phyloP scores from a whole-genome alignment of 2,888 invertebrate species.

The Leptopilina myrica region DNA sequence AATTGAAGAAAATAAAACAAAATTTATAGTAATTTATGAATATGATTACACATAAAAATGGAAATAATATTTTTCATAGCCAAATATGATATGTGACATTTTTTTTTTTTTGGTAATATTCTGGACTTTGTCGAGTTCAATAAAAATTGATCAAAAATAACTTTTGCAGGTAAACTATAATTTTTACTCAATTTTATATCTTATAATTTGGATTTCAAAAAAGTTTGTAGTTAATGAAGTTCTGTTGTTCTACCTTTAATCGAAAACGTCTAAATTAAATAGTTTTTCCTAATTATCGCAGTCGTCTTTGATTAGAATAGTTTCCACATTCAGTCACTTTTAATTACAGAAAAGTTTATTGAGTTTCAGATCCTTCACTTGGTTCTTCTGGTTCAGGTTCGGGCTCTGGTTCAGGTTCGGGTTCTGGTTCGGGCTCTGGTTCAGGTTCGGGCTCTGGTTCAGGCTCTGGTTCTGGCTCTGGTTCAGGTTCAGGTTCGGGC shows the following conservation, averaged over 20 bases:
- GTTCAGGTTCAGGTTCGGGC: not conserved
- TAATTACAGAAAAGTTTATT: not conserved
- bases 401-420: not conserved
- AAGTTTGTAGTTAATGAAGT: not conserved
- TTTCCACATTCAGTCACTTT: conserved; percentile 4
- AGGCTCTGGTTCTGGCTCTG: not conserved
- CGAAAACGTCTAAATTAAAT: conserved; percentile 7
- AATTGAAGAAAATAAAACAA: too few relatives aligned
- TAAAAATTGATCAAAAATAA: too few relatives aligned
- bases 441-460: not conserved
- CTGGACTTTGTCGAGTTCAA: too few relatives aligned
- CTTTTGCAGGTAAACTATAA: too few relatives aligned
- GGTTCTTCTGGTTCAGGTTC: conserved; percentile 14
- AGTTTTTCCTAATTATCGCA: conserved; percentile 23
- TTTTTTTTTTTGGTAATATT: too few relatives aligned
- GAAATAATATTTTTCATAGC: too few relatives aligned
- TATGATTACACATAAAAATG: too few relatives aligned
- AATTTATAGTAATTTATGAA: too few relatives aligned
- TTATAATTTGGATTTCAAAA: too few relatives aligned
- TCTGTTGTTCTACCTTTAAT: conserved; percentile 19
- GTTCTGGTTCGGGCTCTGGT: not conserved
- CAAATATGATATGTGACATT: too few relatives aligned
- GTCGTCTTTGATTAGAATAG: conserved; percentile 9
- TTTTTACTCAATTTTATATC: not conserved
- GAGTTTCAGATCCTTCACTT: conserved; percentile 20